phyloP scores from a whole-genome alignment of 2,888 invertebrate genomes.

The Hetaerina titia region DNA sequence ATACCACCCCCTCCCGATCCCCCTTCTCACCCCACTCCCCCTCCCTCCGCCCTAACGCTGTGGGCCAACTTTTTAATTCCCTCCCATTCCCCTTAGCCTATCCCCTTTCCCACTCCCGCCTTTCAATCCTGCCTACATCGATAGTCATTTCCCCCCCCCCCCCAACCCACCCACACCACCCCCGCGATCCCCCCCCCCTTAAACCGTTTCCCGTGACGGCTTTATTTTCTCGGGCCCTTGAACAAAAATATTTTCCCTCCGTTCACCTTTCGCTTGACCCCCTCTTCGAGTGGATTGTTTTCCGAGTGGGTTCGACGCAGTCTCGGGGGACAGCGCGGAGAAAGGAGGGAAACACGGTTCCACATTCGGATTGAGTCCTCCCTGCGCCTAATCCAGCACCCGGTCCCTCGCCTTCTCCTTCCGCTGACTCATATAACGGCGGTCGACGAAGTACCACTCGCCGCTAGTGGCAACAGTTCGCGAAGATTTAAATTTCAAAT shows the following conservation, averaged over 20 bases:
- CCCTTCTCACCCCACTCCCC: conserved; percentile 60
- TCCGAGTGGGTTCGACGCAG: background rate
- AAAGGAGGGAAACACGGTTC: background rate
- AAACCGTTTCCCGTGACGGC: background rate
- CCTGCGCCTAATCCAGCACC: too few species aligned
- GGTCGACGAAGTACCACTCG: too few species aligned
- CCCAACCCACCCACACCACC: background rate
- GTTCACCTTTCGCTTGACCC: background rate
- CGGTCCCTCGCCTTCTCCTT: too few species aligned
- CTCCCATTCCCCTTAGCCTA: conserved; percentile 1
- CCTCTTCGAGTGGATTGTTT: background rate
- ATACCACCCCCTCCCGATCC: background rate
- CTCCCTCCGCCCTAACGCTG: background rate
- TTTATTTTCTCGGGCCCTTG: background rate
- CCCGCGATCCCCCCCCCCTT: background rate
- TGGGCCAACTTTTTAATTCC: conserved; percentile 66
- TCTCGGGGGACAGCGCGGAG: background rate
- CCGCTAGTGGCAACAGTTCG: too few species aligned
- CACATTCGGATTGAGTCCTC: background rate
- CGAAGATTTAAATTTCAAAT: too few species aligned
- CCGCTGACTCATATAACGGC: too few species aligned
- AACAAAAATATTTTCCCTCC: conserved; percentile 10
- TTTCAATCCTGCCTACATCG: background rate
- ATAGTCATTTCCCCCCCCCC: background rate
- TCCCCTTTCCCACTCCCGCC: background rate